Base-by-base conservation (phyloP, 2,888 invertebrate genomes). In the Tetrapedia diversipes region DNA sequence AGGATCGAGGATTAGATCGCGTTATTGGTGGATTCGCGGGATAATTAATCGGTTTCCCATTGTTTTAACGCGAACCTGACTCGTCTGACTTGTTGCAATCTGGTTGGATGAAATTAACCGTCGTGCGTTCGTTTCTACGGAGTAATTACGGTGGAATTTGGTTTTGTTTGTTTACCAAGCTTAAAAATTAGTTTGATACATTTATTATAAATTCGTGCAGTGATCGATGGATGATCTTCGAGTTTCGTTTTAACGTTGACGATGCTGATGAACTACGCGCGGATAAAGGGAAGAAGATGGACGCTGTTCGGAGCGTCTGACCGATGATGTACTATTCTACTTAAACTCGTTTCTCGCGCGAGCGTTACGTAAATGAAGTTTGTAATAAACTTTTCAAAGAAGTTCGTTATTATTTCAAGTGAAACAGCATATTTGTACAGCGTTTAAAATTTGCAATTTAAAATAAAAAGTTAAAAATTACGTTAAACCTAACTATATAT, bases 241-340 rank as follows among this genome's bases (percentile, higher is more conserved):
- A 7, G 8, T 59, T 59, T 14, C 3, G 3, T 27, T 37, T 27
- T 3, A 4, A 8, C 14, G n/a, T 0, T 22, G 4, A 11, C 16
- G 11, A 11, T 34, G 16, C 1, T 16, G 34, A 14, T 8, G 6
- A 27, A 10, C 6, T 6, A 37, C 16, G 34, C n/a, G 22, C 7
- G 37, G n/a, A n/a, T n/a, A n/a, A n/a, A n/a, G n/a, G 11, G 32
- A 54, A 37, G 32, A 22, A 43, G n/a, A n/a, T 39, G 34, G 47
- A 10, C 39, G 14, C 16, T 56, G 57, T 41, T 43, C 32, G n/a
- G 10, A 1, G 24, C 24, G 77, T 49, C 77, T 64, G 77, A 64
- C 47, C 37, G 60, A 39, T 64, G 64, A 22, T 47, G 24, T 4
- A 16, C 19, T 29, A 22, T 60, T 47, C 64, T 54, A 75, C 77